Percentiles rank a stretch among this genome's conserved stretches.
Conservation (phyloP, 2,113 vertebrate species). For the Mormyrus lacerda region DNA sequence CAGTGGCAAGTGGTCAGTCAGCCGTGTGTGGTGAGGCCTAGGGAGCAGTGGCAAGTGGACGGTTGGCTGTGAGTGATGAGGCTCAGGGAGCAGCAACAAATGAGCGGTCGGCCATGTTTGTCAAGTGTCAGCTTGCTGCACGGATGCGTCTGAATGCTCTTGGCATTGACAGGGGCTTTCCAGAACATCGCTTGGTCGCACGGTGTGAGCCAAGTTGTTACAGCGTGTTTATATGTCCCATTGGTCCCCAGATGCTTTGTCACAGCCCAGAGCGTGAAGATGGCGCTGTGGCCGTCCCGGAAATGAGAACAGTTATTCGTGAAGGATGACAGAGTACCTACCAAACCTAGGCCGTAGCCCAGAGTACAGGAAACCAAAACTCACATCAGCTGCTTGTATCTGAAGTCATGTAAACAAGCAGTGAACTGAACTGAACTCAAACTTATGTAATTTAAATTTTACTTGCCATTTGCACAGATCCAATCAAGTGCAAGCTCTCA, state of each 20-base stretch:
- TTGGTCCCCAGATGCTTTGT: not conserved
- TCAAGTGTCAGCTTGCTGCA: not conserved
- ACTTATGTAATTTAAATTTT: not conserved
- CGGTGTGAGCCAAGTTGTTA: not conserved
- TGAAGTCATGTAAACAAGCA: not conserved
- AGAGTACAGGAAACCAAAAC: not conserved
- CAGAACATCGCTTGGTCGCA: not conserved
- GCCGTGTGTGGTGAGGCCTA: too few relatives aligned
- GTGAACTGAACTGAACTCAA: not conserved
- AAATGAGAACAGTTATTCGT: not conserved
- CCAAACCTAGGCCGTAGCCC: not conserved
- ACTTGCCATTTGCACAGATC: not conserved
- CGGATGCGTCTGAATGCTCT: not conserved
- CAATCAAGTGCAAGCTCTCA: not conserved
- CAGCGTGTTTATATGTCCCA: not conserved
- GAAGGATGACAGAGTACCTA: not conserved
- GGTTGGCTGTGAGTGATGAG: too few relatives aligned
- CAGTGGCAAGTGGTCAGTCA: too few relatives aligned
- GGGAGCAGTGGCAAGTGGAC: too few relatives aligned
- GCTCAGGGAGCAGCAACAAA: too few relatives aligned
- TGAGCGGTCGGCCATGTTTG: too few relatives aligned
- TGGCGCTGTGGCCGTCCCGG: not conserved
- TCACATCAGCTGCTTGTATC: not conserved
- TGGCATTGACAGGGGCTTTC: not conserved
- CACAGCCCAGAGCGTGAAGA: not conserved